phyloP scores from a whole-genome alignment of 2,888 invertebrate species.

The Coremacera marginata region DNA sequence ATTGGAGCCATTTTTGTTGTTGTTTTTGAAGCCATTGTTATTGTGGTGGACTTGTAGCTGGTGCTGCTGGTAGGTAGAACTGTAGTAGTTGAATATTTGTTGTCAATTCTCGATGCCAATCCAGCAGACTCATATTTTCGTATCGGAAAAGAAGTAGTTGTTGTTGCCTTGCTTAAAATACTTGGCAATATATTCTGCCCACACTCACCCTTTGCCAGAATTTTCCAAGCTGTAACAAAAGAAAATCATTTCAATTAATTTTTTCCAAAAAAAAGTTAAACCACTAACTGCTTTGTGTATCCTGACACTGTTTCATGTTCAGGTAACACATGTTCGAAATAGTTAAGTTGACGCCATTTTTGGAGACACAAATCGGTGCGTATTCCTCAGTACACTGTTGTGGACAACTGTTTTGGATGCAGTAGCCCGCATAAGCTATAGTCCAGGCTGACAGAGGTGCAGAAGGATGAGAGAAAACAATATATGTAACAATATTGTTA shows the following conservation, averaged over 20 bases:
- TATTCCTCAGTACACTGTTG: constrained; percentile 52
- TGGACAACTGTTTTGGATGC: constrained; percentile 50
- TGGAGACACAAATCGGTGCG: constrained; percentile 55
- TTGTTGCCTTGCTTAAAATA: too few relatives aligned
- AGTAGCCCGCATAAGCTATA: constrained; percentile 55
- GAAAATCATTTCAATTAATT: background rate
- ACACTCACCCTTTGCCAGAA: constrained; percentile 54
- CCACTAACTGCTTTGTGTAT: constrained; percentile 54
- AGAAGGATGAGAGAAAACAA: background rate
- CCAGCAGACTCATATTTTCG: too few relatives aligned
- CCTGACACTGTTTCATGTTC: constrained; percentile 56
- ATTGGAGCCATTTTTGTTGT: constrained; percentile 13
- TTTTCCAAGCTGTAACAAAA: constrained; percentile 51
- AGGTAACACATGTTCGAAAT: constrained; percentile 59
- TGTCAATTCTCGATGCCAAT: too few relatives aligned
- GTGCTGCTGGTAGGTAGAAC: too few relatives aligned
- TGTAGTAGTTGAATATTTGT: too few relatives aligned
- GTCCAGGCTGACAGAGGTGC: constrained; percentile 53
- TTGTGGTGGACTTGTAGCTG: background rate
- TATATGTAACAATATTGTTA: background rate
- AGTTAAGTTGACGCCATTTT: constrained; percentile 56
- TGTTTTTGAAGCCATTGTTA: background rate
- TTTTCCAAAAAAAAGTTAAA: background rate
- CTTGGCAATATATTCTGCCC: background rate
- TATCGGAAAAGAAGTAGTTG: too few relatives aligned